Evolutionary conservation across 1,140 invertebrate species (phyloP), one percentile per base, ranked within the genome.

Genomic region (Olivierus martensii): DNA sequence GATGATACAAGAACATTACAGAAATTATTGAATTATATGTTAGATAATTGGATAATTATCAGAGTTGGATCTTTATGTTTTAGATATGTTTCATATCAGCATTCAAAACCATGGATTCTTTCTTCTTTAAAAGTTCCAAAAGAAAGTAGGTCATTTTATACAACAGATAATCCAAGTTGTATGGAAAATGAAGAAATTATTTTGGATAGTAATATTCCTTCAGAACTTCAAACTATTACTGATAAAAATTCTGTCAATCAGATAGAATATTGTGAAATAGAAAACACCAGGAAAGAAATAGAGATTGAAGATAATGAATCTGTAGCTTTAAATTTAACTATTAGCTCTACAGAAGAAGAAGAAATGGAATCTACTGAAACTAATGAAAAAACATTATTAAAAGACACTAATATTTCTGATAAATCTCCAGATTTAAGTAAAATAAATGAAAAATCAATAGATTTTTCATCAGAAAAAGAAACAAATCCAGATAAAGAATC

Each of bases 61-160:
- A 43, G 49, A 28, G 57, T 58, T 44, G 61, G 61, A 19, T 34
- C 58, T 14, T 36, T 7, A 11, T 10, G 10, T 11, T 55, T 56
- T 22, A 50, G 42, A 7, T 62, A 55, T 34, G 70, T 80, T 44
- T 72, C 77, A 61, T 62, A 72, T 53, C 61, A 65, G 44, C 69
- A 71, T 49, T 65, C 66, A 3, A 67, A 72, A 52, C 67, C 72
- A 0, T 82, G 79, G 79, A 55, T 80, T 28, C 22, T 58, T 22
- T 9, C 21, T 15, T 47, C 49, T 10, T 44, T 17, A 28, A 21
- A 21, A n/a, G 1, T 46, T 14, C 41, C 51, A 2, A 37, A 37
- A 48, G 14, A 35, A 39, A 21, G 6, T 18, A 49, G 17, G 17
- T 17, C 36, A 11, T 14, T 38, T 35, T 21, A 9, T 21, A 2